phyloP scores from a whole-genome alignment of 2,888 invertebrate genomes.

The Cabera pusaria region DNA sequence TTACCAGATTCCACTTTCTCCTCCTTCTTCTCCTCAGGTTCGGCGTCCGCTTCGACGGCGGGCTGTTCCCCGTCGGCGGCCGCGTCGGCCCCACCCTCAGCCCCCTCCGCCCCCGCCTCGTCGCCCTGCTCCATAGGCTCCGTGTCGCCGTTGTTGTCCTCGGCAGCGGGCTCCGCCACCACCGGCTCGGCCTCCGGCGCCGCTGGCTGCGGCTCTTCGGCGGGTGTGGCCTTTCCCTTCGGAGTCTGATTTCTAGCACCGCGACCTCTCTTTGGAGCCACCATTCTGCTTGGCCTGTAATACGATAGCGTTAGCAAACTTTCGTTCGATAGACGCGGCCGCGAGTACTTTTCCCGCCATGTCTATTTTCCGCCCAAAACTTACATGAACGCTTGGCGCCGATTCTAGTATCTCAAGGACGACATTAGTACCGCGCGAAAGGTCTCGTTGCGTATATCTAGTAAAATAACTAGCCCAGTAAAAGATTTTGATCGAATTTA shows the following conservation, averaged over 20 bases:
- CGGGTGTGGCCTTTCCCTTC: slow-evolving; percentile 58
- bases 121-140: slow-evolving; percentile 49
- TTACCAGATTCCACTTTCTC: slow-evolving; percentile 78
- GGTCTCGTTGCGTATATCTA: slow-evolving; percentile 36
- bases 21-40: slow-evolving; percentile 62
- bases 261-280: slow-evolving; percentile 74
- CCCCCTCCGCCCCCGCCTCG: slow-evolving; percentile 34
- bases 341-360: slow-evolving; percentile 59
- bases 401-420: slow-evolving; percentile 66
- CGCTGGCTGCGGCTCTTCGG: slow-evolving; percentile 53
- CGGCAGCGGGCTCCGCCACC: slow-evolving; percentile 46
- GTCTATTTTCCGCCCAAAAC: slow-evolving; percentile 44
- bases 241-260: slow-evolving; percentile 69
- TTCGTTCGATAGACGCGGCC: slow-evolving; percentile 21
- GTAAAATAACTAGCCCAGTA: slow-evolving; percentile 26
- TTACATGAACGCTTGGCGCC: slow-evolving; percentile 59
- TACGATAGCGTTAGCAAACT: slow-evolving; percentile 3
- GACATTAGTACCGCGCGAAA: slow-evolving; percentile 52
- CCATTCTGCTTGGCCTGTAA: slow-evolving; percentile 54
- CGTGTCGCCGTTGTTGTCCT: slow-evolving; percentile 67
- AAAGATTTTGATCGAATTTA: slow-evolving; percentile 32
- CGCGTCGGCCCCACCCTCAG: slow-evolving; percentile 32
- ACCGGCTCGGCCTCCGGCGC: slow-evolving; percentile 48
- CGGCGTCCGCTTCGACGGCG: slow-evolving; percentile 41
- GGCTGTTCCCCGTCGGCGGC: slow-evolving; percentile 34